Percentiles rank a stretch among this genome's conserved stretches.
Evolutionary conservation across 2,888 invertebrate species (phyloP).

Genomic region (Sarcophaga subvicina): DNA sequence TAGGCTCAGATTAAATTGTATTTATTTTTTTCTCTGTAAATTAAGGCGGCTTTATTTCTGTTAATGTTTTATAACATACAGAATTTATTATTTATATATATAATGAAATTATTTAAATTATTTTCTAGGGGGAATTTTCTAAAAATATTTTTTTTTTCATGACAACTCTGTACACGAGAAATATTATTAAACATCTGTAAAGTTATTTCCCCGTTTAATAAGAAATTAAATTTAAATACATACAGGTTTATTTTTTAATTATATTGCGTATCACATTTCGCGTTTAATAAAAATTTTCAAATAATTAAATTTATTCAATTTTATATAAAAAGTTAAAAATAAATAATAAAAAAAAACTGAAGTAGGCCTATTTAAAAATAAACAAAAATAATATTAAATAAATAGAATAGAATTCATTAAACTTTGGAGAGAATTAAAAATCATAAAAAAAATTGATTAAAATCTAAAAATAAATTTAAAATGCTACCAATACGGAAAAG

Average conservation of each 20-base stretch:
- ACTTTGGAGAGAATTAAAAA: not conserved
- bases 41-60: too few species aligned
- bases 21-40: too few species aligned
- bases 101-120: too few species aligned
- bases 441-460: conserved; percentile 1
- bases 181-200: not conserved
- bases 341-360: not conserved
- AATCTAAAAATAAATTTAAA: not conserved
- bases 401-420: not conserved
- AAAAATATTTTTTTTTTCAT: too few species aligned
- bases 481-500: conserved; percentile 4
- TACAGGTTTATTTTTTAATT: too few species aligned
- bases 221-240: not conserved
- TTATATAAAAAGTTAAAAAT: not conserved
- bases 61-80: not conserved
- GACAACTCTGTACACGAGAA: not conserved
- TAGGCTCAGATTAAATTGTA: too few species aligned
- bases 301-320: not conserved
- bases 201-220: not conserved
- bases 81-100: too few species aligned
- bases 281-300: not conserved
- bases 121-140: too few species aligned
- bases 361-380: not conserved
- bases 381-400: not conserved
- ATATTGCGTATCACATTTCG: not conserved